Conservation (phyloP, 2,888 invertebrate species). For the Allacma fusca region DNA sequence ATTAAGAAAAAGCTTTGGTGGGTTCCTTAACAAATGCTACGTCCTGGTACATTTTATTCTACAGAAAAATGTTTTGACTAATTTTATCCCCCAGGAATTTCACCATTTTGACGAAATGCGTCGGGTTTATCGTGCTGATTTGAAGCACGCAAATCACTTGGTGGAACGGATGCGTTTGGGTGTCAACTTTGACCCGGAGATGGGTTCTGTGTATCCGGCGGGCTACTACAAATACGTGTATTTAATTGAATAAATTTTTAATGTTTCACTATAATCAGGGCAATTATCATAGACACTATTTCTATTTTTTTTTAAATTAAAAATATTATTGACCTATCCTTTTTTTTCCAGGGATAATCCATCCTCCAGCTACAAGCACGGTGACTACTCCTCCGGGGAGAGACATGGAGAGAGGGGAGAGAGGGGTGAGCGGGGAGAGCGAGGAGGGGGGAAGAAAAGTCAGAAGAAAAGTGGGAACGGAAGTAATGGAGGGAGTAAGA, state of each 20-base stretch:
- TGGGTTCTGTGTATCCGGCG: constrained; percentile 60
- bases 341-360: not conserved
- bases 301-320: too few species aligned
- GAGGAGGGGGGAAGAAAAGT: constrained; percentile 16
- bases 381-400: not conserved
- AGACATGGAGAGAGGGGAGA: not conserved
- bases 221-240: constrained; percentile 62
- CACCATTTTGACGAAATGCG: constrained; percentile 63
- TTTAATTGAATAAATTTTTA: too few species aligned
- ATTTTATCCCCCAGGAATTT: too few species aligned
- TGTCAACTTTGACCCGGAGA: constrained; percentile 55
- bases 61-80: too few species aligned
- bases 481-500: not conserved
- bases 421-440: not conserved
- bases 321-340: not conserved
- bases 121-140: constrained; percentile 62
- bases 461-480: constrained; percentile 24
- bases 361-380: not conserved
- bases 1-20: too few species aligned
- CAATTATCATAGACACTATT: too few species aligned
- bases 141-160: constrained; percentile 62
- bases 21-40: too few species aligned
- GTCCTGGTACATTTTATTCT: too few species aligned
- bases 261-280: too few species aligned
- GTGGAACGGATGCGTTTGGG: constrained; percentile 61